Percentiles rank a stretch among this genome's conserved stretches.
phyloP scores from a whole-genome alignment of 1,140 invertebrate species.

The Halesus radiatus region DNA sequence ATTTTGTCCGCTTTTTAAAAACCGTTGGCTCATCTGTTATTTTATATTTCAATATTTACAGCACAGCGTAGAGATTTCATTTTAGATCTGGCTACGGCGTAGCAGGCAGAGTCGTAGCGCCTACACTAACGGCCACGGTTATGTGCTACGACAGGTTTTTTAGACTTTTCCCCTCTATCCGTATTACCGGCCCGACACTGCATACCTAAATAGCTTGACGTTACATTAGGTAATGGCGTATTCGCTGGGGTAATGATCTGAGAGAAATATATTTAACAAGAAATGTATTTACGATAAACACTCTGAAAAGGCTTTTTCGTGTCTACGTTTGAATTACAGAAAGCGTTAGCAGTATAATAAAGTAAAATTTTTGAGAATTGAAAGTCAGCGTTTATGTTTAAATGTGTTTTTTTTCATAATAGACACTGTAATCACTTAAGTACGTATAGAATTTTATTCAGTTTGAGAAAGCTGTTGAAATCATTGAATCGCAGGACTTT shows the following conservation, averaged over 20 bases:
- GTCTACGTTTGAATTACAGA: conserved; percentile 3
- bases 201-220: conserved; percentile 36
- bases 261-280: conserved; percentile 31
- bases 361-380: too few species aligned
- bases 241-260: conserved; percentile 43
- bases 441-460: too few species aligned
- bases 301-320: neutral
- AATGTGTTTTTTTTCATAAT: too few species aligned
- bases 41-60: neutral
- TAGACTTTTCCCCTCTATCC: conserved; percentile 46
- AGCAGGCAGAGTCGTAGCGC: conserved; percentile 5
- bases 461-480: too few species aligned
- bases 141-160: conserved; percentile 43
- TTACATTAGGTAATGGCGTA: conserved; percentile 43
- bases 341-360: neutral
- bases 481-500: too few species aligned
- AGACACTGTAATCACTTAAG: too few species aligned
- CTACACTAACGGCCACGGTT: conserved; percentile 44
- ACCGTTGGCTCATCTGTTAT: too few species aligned
- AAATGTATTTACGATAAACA: conserved; percentile 38
- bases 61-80: conserved; percentile 52
- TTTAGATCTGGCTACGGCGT: conserved; percentile 54
- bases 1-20: too few species aligned
- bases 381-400: too few species aligned
- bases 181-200: conserved; percentile 13